Evolutionary conservation across 1,140 invertebrate genomes (phyloP).

Genomic region (Phthorimaea operculella): DNA sequence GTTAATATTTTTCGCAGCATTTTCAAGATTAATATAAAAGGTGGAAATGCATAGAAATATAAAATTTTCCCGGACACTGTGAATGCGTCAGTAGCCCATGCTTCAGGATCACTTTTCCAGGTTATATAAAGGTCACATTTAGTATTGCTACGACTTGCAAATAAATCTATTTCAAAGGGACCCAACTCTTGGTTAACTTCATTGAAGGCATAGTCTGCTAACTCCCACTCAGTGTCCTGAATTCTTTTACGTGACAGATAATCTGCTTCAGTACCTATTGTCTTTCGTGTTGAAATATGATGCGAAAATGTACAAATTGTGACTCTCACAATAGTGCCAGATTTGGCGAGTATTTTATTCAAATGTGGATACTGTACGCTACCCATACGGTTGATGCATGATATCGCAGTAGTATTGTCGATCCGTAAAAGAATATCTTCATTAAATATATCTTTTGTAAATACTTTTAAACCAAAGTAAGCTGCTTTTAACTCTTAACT

Average conservation of each 20-base stretch:
- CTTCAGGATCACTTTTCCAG: slow-evolving; percentile 23
- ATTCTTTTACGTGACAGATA: slow-evolving; percentile 18
- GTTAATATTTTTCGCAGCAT: slow-evolving; percentile 25
- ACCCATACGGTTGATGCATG: slow-evolving; percentile 23
- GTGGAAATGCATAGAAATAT: slow-evolving; percentile 31
- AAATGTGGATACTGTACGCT: slow-evolving; percentile 18
- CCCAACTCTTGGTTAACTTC: slow-evolving; percentile 2
- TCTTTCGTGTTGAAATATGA: slow-evolving; percentile 23
- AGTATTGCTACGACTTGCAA: slow-evolving; percentile 24
- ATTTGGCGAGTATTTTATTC: slow-evolving; percentile 12
- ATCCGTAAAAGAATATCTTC: slow-evolving; percentile 19
- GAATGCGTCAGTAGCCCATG: slow-evolving; percentile 26
- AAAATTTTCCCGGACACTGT: slow-evolving; percentile 20
- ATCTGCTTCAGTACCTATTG: slow-evolving; percentile 24
- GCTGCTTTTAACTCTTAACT: slow-evolving; percentile 8
- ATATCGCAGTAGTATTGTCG: slow-evolving; percentile 22
- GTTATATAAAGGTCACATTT: slow-evolving; percentile 27
- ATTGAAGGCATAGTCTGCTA: slow-evolving; percentile 6
- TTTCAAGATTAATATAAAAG: slow-evolving; percentile 21
- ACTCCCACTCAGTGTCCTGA: slow-evolving; percentile 26
- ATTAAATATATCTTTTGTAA: slow-evolving; percentile 6
- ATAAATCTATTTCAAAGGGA: slow-evolving; percentile 24
- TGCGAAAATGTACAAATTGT: slow-evolving; percentile 23
- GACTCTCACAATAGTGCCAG: slow-evolving; percentile 19
- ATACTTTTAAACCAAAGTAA: slow-evolving; percentile 8